phyloP scores from a whole-genome alignment of 2,888 invertebrate species.

The Cantharis nigra region DNA sequence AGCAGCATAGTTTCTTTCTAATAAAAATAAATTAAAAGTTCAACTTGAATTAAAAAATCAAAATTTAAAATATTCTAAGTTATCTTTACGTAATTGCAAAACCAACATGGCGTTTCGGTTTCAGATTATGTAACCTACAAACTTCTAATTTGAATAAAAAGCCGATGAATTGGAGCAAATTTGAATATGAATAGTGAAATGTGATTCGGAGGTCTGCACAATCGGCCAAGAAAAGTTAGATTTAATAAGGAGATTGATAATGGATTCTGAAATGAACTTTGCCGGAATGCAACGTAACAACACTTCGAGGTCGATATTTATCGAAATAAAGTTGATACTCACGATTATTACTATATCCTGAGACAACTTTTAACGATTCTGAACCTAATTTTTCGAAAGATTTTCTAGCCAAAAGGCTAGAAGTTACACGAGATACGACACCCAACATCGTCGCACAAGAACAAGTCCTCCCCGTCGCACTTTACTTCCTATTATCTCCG shows the following conservation, averaged over 20 bases:
- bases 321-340: constrained; percentile 40
- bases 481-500: constrained; percentile 27
- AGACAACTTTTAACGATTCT: constrained; percentile 63
- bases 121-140: constrained; percentile 35
- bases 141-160: neutral
- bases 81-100: constrained; percentile 18
- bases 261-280: neutral
- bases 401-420: constrained; percentile 65
- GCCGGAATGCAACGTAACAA: neutral
- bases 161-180: neutral
- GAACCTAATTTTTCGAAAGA: constrained; percentile 63
- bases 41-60: neutral
- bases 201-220: no score
- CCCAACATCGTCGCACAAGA: constrained; percentile 61
- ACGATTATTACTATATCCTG: constrained; percentile 53
- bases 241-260: neutral
- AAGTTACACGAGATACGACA: constrained; percentile 64
- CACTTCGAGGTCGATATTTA: neutral
- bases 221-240: neutral
- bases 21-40: neutral
- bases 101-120: constrained; percentile 32
- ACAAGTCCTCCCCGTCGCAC: constrained; percentile 18
- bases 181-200: neutral
- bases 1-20: constrained; percentile 52
- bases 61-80: neutral